Conservation (phyloP, 2,113 vertebrate genomes). For the Nothocercus nigrocapillus region DNA sequence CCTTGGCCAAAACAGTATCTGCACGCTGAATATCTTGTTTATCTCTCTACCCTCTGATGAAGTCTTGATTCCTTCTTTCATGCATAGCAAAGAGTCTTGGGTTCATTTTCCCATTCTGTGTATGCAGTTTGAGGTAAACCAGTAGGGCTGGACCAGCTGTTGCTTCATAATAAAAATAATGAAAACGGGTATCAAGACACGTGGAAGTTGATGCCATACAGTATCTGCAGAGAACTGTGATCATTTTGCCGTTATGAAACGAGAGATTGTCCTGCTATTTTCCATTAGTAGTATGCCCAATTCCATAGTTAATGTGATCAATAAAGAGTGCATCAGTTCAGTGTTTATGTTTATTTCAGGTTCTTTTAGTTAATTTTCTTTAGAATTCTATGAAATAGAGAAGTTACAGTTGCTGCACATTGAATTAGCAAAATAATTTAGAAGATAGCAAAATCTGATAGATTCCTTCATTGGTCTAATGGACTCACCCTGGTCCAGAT, state of each 20-base stretch:
- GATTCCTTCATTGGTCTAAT: background rate
- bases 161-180: background rate
- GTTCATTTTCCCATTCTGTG: background rate
- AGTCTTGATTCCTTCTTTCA: background rate
- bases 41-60: background rate
- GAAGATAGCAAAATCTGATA: background rate
- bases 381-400: background rate
- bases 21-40: background rate
- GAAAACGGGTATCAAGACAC: background rate
- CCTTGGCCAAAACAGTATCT: background rate
- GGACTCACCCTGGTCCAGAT: background rate
- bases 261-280: background rate
- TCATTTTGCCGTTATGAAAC: background rate
- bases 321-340: background rate
- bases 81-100: background rate
- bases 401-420: rapidly evolving
- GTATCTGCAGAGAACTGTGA: background rate
- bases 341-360: background rate
- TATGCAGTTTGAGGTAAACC: background rate
- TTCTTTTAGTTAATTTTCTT: background rate
- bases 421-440: background rate
- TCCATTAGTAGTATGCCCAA: background rate
- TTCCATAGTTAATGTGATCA: background rate
- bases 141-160: background rate
- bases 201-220: background rate